These are phyloP conservation scores for Agapornis roseicollis DNA, from an alignment of 2,113 vertebrate species.

Conservation along the genomic window DNA sequence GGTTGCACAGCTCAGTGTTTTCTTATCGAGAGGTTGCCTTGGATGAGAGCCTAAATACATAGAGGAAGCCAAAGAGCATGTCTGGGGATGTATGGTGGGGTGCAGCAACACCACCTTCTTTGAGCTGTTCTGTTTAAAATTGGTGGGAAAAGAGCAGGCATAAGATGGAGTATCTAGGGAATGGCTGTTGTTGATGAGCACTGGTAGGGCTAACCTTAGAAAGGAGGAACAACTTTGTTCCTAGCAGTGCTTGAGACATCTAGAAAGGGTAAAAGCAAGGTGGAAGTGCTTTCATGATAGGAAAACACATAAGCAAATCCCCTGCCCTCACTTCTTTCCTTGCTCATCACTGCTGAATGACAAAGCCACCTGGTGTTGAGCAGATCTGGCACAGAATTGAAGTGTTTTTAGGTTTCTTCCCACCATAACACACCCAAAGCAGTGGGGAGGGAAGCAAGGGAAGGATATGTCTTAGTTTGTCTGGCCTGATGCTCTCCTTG, in stretches of 20 bases:
- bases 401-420: background rate
- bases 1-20: background rate
- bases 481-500: background rate
- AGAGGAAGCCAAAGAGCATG: background rate
- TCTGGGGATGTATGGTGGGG: background rate
- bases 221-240: background rate
- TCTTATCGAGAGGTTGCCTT: background rate
- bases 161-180: background rate
- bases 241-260: background rate
- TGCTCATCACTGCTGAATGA: background rate
- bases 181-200: background rate
- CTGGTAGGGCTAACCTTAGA: background rate
- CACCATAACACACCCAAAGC: background rate
- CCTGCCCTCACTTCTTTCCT: background rate
- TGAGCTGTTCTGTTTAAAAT: background rate
- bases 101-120: background rate
- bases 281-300: background rate
- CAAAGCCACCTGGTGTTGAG: background rate
- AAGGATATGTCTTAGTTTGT: background rate
- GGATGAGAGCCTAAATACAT: background rate
- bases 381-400: background rate
- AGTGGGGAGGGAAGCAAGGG: background rate
- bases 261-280: background rate
- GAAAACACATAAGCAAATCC: background rate
- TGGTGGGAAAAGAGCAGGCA: background rate